These are phyloP conservation scores for Drosophila multiciliata DNA, from an alignment of 2,888 invertebrate genomes.

Conservation along the genomic window DNA sequence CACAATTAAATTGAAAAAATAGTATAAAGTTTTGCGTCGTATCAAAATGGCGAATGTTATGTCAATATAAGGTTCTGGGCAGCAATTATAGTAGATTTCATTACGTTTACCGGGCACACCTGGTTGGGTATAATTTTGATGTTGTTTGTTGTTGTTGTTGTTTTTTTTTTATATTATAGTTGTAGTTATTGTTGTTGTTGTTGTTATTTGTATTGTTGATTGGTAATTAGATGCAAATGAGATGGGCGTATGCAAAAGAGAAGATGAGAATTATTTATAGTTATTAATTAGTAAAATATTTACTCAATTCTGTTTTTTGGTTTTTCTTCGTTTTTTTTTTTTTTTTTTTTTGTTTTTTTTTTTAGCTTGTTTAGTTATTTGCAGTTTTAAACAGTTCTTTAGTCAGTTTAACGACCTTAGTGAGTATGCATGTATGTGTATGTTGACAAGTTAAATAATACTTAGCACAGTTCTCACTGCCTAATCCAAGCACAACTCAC, in stretches of 20 bases:
- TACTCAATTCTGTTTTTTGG: not conserved
- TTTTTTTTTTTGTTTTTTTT: not conserved
- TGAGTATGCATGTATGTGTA: constrained; percentile 3
- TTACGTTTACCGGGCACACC: constrained; percentile 97
- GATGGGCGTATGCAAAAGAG: constrained; percentile 50
- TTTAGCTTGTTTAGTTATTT: constrained; percentile 5
- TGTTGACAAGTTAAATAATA: constrained; percentile 4
- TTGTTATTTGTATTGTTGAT: constrained; percentile 21
- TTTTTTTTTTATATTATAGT: constrained; percentile 4
- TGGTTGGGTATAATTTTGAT: constrained; percentile 79
- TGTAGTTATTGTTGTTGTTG: constrained; percentile 11
- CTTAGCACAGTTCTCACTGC: not conserved
- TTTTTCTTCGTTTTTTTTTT: not conserved
- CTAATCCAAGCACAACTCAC: constrained; percentile 86
- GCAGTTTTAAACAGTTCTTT: constrained; percentile 23
- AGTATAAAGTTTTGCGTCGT: constrained; percentile 98
- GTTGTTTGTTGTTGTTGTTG: constrained; percentile 10
- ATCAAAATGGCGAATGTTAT: constrained; percentile 99
- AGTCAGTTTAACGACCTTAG: constrained; percentile 11
- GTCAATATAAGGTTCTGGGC: constrained; percentile 98
- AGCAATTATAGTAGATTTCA: constrained; percentile 98
- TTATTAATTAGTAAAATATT: constrained; percentile 42
- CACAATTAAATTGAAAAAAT: constrained; percentile 99
- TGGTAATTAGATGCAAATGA: constrained; percentile 44
- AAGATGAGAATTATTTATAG: constrained; percentile 56